phyloP scores from a whole-genome alignment of 1,140 invertebrate species.

The Drosophila gunungcola region DNA sequence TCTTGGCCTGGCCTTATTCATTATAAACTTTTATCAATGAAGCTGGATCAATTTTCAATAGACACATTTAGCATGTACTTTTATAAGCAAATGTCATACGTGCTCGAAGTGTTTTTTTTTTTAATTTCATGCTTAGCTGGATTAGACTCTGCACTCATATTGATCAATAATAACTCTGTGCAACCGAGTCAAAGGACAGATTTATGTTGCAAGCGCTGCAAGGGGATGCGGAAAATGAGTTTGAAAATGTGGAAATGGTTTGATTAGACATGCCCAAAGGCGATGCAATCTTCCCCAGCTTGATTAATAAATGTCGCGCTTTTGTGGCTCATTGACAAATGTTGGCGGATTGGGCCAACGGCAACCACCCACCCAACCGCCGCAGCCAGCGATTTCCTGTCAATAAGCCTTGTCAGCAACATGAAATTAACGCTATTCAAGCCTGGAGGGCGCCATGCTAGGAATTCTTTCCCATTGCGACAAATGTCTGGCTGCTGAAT shows the following conservation, averaged over 20 bases:
- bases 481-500: constrained; percentile 62
- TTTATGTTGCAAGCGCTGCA: constrained; percentile 53
- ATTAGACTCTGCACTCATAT: constrained; percentile 31
- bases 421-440: constrained; percentile 72
- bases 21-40: no score
- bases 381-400: constrained; percentile 52
- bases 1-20: no score
- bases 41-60: no score
- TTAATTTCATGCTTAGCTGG: constrained; percentile 41
- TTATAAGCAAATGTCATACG: no score
- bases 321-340: constrained; percentile 67
- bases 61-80: no score
- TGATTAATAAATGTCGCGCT: constrained; percentile 75
- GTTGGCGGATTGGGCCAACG: constrained; percentile 7
- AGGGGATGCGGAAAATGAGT: constrained; percentile 5
- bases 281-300: constrained; percentile 49
- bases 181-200: constrained; percentile 44
- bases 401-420: constrained; percentile 74
- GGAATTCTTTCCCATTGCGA: constrained; percentile 69
- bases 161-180: constrained; percentile 66
- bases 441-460: constrained; percentile 31
- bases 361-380: neutral
- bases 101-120: constrained; percentile 56
- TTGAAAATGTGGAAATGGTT: constrained; percentile 55
- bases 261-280: constrained; percentile 55